Percentiles rank a stretch among this genome's conserved stretches.
These are phyloP conservation scores for Yoshiicerus persimilis DNA, from an alignment of 1,140 invertebrate species.

Conservation along the genomic window DNA sequence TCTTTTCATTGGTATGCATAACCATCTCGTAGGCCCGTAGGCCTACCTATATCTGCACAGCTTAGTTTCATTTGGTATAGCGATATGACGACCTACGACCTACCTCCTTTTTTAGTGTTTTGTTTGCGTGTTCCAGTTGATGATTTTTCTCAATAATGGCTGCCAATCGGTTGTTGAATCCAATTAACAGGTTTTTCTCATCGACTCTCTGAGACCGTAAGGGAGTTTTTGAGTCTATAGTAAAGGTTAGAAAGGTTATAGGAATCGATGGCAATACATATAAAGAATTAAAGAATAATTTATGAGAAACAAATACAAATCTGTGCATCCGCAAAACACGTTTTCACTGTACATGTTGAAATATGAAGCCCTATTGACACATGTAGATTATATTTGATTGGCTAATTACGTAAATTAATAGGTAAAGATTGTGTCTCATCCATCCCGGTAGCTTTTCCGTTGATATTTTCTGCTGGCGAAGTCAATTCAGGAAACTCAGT, in stretches of 20 bases:
- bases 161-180: conserved; percentile 35
- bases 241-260: not conserved
- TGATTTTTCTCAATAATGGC: conserved; percentile 36
- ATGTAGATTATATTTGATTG: no score
- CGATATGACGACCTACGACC: no score
- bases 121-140: conserved; percentile 33
- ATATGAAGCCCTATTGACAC: no score
- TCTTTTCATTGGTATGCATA: no score
- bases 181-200: conserved; percentile 32
- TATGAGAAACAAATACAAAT: no score
- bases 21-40: no score
- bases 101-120: conserved; percentile 19
- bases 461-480: not conserved
- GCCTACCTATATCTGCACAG: no score
- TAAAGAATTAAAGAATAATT: no score
- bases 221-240: not conserved
- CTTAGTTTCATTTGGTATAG: no score
- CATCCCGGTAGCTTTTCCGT: not conserved
- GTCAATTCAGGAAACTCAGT: not conserved
- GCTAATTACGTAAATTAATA: not conserved
- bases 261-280: no score
- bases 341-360: no score
- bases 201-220: not conserved
- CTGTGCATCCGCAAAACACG: no score
- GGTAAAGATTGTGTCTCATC: not conserved